Evolutionary conservation across 2,888 invertebrate species (phyloP).

Genomic region (Synanthedon vespiformis): DNA sequence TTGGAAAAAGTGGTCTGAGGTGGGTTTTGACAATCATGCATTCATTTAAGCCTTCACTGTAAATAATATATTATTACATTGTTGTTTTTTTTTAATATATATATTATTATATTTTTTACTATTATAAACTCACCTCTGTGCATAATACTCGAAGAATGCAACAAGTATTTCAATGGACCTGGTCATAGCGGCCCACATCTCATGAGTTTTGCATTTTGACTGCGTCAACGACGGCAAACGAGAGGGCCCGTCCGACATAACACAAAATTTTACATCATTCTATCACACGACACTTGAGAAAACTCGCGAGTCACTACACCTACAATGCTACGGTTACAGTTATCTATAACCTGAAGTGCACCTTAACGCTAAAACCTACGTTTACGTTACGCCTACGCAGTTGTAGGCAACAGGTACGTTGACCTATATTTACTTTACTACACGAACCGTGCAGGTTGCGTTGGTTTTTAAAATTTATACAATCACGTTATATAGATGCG

Average conservation of each 20-base stretch:
- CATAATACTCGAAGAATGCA: slow-evolving; percentile 86
- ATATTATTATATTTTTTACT: too few species aligned
- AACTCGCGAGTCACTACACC: not conserved
- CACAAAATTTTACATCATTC: slow-evolving; percentile 11
- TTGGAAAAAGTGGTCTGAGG: too few species aligned
- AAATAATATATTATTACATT: too few species aligned
- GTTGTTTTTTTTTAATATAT: too few species aligned
- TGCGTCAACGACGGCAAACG: slow-evolving; percentile 32
- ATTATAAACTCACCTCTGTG: slow-evolving; percentile 71
- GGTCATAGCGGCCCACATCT: slow-evolving; percentile 86
- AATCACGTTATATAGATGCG: slow-evolving; percentile 7
- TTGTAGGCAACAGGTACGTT: slow-evolving; percentile 29
- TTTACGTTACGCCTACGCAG: slow-evolving; percentile 13
- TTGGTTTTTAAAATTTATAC: slow-evolving; percentile 10
- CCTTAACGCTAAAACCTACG: not conserved
- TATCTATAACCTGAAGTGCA: too few species aligned
- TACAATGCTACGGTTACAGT: not conserved
- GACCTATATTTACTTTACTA: slow-evolving; percentile 15
- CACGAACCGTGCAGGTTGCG: not conserved
- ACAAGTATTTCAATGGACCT: slow-evolving; percentile 84
- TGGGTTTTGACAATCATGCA: too few species aligned
- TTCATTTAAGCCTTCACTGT: too few species aligned
- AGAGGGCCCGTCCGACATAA: slow-evolving; percentile 58
- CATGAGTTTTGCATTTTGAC: slow-evolving; percentile 68
- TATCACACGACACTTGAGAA: not conserved